Conservation (phyloP, 2,797 vertebrate genomes). For the Mustela erminea region DNA sequence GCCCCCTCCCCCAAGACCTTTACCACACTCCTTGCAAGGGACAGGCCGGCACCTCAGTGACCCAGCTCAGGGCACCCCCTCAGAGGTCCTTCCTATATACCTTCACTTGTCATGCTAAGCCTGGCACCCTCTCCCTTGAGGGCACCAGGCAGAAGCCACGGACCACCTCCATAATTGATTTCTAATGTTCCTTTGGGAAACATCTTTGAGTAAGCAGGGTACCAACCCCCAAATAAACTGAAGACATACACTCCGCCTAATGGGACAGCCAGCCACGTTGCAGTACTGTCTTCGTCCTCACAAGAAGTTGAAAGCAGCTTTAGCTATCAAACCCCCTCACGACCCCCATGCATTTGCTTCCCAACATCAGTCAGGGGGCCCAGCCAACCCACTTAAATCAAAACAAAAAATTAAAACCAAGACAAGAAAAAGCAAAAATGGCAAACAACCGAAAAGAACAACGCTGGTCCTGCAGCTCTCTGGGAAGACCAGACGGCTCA, state of each 20-base stretch:
- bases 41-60: background rate
- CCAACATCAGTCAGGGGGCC: background rate
- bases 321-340: background rate
- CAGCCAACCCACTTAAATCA: slow-evolving; percentile 11
- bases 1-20: too few relatives aligned
- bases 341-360: background rate
- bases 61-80: background rate
- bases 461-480: background rate
- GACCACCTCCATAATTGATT: background rate
- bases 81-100: background rate
- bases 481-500: background rate
- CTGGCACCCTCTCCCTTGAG: background rate
- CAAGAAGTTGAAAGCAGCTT: slow-evolving; percentile 1
- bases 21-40: background rate
- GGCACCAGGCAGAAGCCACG: background rate
- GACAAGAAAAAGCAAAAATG: slow-evolving; percentile 54
- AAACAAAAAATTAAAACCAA: slow-evolving; percentile 64
- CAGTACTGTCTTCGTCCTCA: background rate
- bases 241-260: slow-evolving; percentile 5
- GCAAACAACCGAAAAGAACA: slow-evolving; percentile 50
- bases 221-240: background rate
- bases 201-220: background rate
- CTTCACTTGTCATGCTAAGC: background rate
- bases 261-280: background rate
- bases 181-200: slow-evolving; percentile 8